Evolutionary conservation across 2,797 vertebrate genomes (phyloP).

Genomic region (Lacerta agilis): DNA sequence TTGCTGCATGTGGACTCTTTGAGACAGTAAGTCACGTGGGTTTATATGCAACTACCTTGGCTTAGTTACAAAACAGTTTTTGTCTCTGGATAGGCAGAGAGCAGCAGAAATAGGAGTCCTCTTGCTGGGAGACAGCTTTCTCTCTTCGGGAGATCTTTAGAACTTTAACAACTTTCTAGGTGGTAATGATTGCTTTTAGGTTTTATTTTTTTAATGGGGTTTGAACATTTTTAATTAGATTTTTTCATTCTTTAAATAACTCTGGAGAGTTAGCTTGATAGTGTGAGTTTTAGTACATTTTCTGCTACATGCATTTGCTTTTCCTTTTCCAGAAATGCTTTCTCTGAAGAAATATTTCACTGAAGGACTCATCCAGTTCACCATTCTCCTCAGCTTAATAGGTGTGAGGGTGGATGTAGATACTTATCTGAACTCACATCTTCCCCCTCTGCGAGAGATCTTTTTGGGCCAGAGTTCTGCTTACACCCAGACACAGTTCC

Average conservation of each 20-base stretch:
- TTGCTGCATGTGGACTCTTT: conserved; percentile 70
- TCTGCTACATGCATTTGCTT: background rate
- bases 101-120: conserved; percentile 41
- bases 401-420: conserved; percentile 98
- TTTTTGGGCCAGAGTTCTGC: conserved; percentile 99
- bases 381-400: conserved; percentile 98
- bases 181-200: background rate
- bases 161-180: background rate
- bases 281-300: background rate
- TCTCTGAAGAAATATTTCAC: conserved; percentile 99
- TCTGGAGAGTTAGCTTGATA: conserved; percentile 27
- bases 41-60: conserved; percentile 25
- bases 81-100: conserved; percentile 39
- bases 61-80: conserved; percentile 29
- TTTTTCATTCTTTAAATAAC: accelerated
- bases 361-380: conserved; percentile 99
- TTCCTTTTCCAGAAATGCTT: conserved; percentile 91
- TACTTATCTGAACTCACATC: conserved; percentile 94
- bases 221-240: background rate
- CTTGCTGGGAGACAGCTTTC: conserved; percentile 29
- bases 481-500: conserved; percentile 98
- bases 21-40: conserved; percentile 72
- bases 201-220: background rate
- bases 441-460: conserved; percentile 96
- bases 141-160: accelerated